Evolutionary conservation across 2,888 invertebrate genomes (phyloP).

Genomic region (Microctonus aethiopoides): DNA sequence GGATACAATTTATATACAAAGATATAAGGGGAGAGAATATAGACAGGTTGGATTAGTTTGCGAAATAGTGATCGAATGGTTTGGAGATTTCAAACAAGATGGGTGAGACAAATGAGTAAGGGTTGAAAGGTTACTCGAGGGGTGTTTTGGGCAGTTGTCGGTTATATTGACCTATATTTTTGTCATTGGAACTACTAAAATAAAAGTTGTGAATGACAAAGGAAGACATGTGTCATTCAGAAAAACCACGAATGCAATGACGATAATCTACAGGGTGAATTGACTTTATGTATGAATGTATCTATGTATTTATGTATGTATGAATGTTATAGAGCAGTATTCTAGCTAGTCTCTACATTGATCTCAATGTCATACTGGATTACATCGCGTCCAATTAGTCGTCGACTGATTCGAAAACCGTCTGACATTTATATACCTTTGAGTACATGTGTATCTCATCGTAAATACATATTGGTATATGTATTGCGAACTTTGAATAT

Average conservation of each 20-base stretch:
- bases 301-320: background rate
- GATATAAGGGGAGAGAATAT: constrained; percentile 22
- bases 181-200: constrained; percentile 2
- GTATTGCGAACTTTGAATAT: background rate
- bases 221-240: constrained; percentile 36
- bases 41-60: constrained; percentile 38
- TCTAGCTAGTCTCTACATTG: constrained; percentile 19
- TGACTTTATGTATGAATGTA: constrained; percentile 34
- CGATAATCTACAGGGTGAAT: constrained; percentile 38
- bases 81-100: constrained; percentile 31
- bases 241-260: constrained; percentile 38
- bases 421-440: constrained; percentile 5
- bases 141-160: background rate
- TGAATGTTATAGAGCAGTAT: constrained; percentile 3
- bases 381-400: constrained; percentile 41
- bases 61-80: constrained; percentile 39
- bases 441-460: background rate
- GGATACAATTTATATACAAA: too few relatives aligned
- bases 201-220: background rate
- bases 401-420: constrained; percentile 28
- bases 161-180: constrained; percentile 38
- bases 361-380: constrained; percentile 32
- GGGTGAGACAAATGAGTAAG: background rate
- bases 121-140: background rate
- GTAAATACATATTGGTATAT: background rate